phyloP scores from a whole-genome alignment of 2,797 vertebrate genomes.

The Gouania willdenowi region DNA sequence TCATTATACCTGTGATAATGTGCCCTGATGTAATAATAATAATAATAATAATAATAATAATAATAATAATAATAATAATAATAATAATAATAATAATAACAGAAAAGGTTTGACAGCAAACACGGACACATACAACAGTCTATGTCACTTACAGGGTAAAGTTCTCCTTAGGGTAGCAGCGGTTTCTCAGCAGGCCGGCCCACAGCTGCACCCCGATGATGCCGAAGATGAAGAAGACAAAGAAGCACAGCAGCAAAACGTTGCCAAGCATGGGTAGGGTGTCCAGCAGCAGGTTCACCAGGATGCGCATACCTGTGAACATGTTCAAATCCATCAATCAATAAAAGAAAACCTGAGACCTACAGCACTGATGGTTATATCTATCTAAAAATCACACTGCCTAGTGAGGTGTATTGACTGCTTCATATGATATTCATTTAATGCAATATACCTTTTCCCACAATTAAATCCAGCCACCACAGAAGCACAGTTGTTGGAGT shows the following conservation, averaged over 20 bases:
- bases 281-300: conserved; percentile 96
- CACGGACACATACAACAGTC: neutral
- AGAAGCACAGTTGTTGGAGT: too few relatives aligned
- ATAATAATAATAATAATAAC: too few relatives aligned
- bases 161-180: conserved; percentile 77
- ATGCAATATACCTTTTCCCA: too few relatives aligned
- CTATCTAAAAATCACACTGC: too few relatives aligned
- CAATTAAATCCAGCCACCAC: too few relatives aligned
- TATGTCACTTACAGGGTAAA: conserved; percentile 73
- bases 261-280: conserved; percentile 97
- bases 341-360: neutral
- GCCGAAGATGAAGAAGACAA: conserved; percentile 98
- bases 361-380: neutral
- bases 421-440: too few relatives aligned
- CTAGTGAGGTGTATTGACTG: too few relatives aligned
- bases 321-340: conserved; percentile 1
- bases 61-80: too few relatives aligned
- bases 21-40: neutral
- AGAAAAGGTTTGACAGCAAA: too few relatives aligned
- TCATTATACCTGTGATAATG: neutral
- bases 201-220: conserved; percentile 98
- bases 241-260: conserved; percentile 96
- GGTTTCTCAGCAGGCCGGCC: conserved; percentile 91
- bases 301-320: conserved; percentile 87
- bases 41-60: too few relatives aligned